Evolutionary conservation across 1,140 invertebrate genomes (phyloP), one percentile per base, ranked within the genome.

Genomic region (Nixonia krombeini): DNA sequence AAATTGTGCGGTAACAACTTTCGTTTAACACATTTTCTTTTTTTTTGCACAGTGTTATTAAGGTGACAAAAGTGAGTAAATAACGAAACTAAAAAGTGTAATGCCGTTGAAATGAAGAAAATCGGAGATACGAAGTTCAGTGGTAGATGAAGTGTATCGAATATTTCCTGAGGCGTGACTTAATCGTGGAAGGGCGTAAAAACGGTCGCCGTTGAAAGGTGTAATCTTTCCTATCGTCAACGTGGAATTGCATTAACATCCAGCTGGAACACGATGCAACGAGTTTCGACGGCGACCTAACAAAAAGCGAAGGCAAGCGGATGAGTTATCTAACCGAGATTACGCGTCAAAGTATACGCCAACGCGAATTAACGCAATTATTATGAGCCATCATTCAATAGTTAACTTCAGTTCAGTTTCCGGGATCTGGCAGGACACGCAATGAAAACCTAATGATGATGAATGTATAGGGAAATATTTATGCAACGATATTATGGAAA

Each of bases 311-410:
- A 77, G 73, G 73, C 63, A 61, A 77, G 71, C 76, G 76, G 75
- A 79, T 77, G 74, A 76, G 64, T 79, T 71, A 81, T 79, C 75
- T 77, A 79, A 81, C 75, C 26, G 50, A 28, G 46, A 65, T 62
- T 72, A 57, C 45, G 64, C 52, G 53, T 58, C 9, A 21, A 29
- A 18, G 25, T 23, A 65, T 18, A 51, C 57, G 52, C 41, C 52
- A 58, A 46, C 37, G 49, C 25, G 55, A 66, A 71, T 71, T 71
- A 71, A 63, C 47, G 38, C 58, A 41, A 63, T 63, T 71, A 66
- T 71, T 58, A 59, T 51, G 62, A 66, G 41, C n/a, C 53, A 56
- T 15, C 49, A 55, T 49, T 58, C 45, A 58, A 59, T 55, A 50
- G 41, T 51, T 51, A 57, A 28, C 65, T 57, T 70, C 61, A 45